Evolutionary conservation across 2,888 invertebrate species (phyloP).

Genomic region (Phymatocera aterrima): DNA sequence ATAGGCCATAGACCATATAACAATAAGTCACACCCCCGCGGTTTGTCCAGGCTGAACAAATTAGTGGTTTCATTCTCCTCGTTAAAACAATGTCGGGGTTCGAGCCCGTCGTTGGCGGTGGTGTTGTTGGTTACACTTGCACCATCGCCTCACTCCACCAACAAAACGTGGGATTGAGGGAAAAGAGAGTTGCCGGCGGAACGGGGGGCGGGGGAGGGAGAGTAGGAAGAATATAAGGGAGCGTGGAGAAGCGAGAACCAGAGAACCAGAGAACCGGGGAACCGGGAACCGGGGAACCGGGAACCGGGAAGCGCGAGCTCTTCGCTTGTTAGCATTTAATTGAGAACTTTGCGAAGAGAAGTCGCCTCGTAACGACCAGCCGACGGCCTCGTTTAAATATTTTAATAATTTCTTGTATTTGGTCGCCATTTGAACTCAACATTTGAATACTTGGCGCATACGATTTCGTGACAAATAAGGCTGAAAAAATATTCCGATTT

Average conservation of each 20-base stretch:
- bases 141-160: background rate
- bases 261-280: background rate
- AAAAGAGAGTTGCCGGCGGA: constrained; percentile 40
- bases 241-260: constrained; percentile 3
- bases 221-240: background rate
- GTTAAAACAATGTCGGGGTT: constrained; percentile 65
- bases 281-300: background rate
- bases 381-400: constrained; percentile 68
- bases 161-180: constrained; percentile 3
- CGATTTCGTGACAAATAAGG: constrained; percentile 32
- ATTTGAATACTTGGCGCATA: constrained; percentile 40
- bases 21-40: background rate
- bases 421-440: constrained; percentile 39
- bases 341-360: constrained; percentile 64
- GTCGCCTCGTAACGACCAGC: constrained; percentile 62
- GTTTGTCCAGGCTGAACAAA: constrained; percentile 59
- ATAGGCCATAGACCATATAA: background rate
- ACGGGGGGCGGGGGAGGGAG: constrained; percentile 34
- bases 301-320: constrained; percentile 61
- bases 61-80: constrained; percentile 63
- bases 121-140: constrained; percentile 15
- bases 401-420: constrained; percentile 70
- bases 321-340: constrained; percentile 70
- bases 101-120: constrained; percentile 12
- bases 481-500: constrained; percentile 58